Evolutionary conservation across 2,797 vertebrate genomes (phyloP), one percentile per base, ranked within the genome.

Genomic region (Sebastiscus tertius): DNA sequence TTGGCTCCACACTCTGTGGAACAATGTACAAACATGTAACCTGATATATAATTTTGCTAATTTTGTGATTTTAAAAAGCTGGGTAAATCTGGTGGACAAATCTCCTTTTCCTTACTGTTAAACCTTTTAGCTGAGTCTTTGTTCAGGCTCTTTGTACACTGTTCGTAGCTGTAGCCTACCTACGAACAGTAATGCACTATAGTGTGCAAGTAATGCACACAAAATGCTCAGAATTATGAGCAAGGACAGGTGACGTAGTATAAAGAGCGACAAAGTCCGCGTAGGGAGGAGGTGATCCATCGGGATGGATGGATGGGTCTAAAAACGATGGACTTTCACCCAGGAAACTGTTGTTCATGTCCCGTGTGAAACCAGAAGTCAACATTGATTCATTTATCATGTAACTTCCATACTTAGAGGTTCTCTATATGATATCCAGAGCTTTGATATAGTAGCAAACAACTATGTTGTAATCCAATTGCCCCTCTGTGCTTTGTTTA

Each of bases 11-110:
- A 49, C 39, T 26, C 75, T 63, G 14, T 34, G 4, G 60, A 82
- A 82, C 56, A 66, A 65, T 55, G 13, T n/a, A 59, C 14, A 39
- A 27, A 68, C 55, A 36, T 60, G 24, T 73, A 72, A 77, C n/a
- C 16, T 55, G 36, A 20, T 71, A 6, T 27, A 22, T 58, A 8
- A 59, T 42, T 62, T 49, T 29, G 24, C 29, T n/a, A 13, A 49
- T 49, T 49, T 42, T 49, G 42, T 1, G 49, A 54, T 11, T 54
- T 61, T 58, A 4, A 69, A 62, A 62, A 55, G 42, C 8, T 29
- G 33, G 8, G 24, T 16, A 31, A 80, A n/a, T 33, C 29, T 33
- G 27, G 18, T 61, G 59, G 59, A 61, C 29, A n/a, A 31, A 56
- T 24, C 55, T 58, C 46, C 39, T 46, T 39, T 39, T 39, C 39